Evolutionary conservation across 1,140 invertebrate genomes (phyloP), one percentile per base, ranked within the genome.

Genomic region (Drosophila equinoxialis): DNA sequence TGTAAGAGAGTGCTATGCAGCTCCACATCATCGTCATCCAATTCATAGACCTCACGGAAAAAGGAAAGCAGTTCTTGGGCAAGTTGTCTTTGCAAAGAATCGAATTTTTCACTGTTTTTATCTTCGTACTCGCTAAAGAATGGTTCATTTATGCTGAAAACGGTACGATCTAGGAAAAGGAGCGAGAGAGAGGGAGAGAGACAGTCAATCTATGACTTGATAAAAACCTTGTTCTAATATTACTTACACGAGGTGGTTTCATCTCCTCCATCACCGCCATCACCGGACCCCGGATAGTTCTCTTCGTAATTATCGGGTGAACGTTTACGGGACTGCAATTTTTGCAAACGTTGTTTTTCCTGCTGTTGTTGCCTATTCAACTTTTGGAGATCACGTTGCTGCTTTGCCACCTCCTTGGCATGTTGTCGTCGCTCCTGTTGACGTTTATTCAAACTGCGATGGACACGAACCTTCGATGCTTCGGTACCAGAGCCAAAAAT

Each of bases 121-220:
- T 82, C 60, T 1, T 13, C 11, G 23, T 65, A 85, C 0, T 67
- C 71, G 2, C 54, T 59, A 3, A 11, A 14, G 45, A 79, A 91
- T 0, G 90, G 86, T 71, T 91, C 90, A 11, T 37, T 48, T 0
- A 91, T 57, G n/a, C 71, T 78, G 41, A 89, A 84, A 33, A 51
- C 58, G 3, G 77, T 73, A 35, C 77, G 85, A 62, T 90, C 84
- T 89, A 23, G 13, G 6, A 8, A 2, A 5, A 45, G n/a, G 51
- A 30, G 20, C 48, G 1, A 39, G 5, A 39, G 41, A 30, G 6
- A 30, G 6, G 1, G 30, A 30, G 30, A 6, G 30, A 30, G 30
- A 30, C 6, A 26, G 3, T 26, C 23, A 26, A 26, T 26, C 3
- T 3, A 26, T 26, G 23, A 26, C 23, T 6, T 30, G 30, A 30